Base-by-base conservation (phyloP, 2,888 invertebrate species). In the Pardosa pseudoannulata region DNA sequence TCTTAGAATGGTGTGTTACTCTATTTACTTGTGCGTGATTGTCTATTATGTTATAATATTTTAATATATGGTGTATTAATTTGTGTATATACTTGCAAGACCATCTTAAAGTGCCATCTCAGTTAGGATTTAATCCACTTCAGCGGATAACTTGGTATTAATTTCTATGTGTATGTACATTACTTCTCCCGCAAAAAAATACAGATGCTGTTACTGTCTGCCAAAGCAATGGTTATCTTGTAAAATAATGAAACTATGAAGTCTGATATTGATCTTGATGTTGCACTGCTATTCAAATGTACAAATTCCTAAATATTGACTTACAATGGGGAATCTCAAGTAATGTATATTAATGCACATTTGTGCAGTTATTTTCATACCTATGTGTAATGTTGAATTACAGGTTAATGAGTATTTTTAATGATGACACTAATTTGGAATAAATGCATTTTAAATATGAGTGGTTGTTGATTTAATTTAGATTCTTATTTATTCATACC, bases 361-460 rank as follows among this genome's bases (percentile, higher is more conserved):
- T n/a, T 71, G 19, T 83, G 78, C 83, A 41, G 23, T 78, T 85
- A 85, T 85, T 85, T 85, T 85, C 83, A 29, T 85, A 85, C 56
- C 56, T 73, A 65, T 71, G 78, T 62, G 28, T 71, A 39, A 64
- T 76, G 76, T 83, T 68, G 32, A 67, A 78, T 78, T 46, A 70
- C 78, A 67, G 64, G 73, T 68, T 78, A 65, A 83, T 76, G 67
- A 50, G 65, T 80, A 85, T 85, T 85, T 85, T 85, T 83, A 75
- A 75, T 82, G n/a, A n/a, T n/a, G 70, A 79, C 41, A 73, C 73
- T 73, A 78, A 81, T 73, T 85, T 85, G 72, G 73, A 85, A 85
- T 85, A 85, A 85, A 85, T 36, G 64, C 29, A 27, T 73, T 83
- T 78, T 85, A 64, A 74, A 39, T 16, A 64, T 46, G 19, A 13